Evolutionary conservation across 2,113 vertebrate genomes (phyloP), one percentile per base, ranked within the genome.

Genomic region (Cinclus cinclus): DNA sequence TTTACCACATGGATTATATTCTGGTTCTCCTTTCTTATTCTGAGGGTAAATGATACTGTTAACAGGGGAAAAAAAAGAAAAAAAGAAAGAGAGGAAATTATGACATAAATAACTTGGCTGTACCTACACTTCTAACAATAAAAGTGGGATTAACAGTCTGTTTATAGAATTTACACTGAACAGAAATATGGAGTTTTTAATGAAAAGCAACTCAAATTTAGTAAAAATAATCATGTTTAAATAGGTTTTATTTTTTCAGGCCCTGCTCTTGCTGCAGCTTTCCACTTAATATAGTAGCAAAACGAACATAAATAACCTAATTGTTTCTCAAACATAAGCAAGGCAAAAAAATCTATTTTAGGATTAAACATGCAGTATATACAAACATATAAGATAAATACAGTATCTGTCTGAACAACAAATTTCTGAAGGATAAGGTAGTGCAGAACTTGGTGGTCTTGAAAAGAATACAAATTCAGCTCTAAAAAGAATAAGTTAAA

Each of bases 1-100:
- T 82, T 99, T 99, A 83, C 99, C 99, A 98, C 99, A 99, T 2
- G 99, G 99, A 95, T 99, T 99, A 94, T 99, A 99, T 93, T 99
- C 99, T 8, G 99, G 99, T 64, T 99, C 98, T 49, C 99, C 99
- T 77, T 98, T 99, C 92, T 99, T 98, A 98, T 99, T 99, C 97
- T 99, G 99, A 95, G 99, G 99, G 94, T 98, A 99, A 98, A 99
- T 99, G 84, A 99, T 99, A 97, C 99, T 99, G 98, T 96, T 42
- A 22, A 95, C 68, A 94, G 58, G 92, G n/a, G n/a, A n/a, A 55
- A 94, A 35, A 59, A 88, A 91, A 93, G 53, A 94, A 33, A 50
- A 92, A 25, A 76, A 20, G 7, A 16, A 11, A 6, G 47, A 6
- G 12, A 78, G 5, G 31, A 67, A 77, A 50, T 44, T 46, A 69